These are phyloP conservation scores for Enteromius anoplus DNA, from an alignment of 2,797 vertebrate genomes.

Conservation along the genomic window DNA sequence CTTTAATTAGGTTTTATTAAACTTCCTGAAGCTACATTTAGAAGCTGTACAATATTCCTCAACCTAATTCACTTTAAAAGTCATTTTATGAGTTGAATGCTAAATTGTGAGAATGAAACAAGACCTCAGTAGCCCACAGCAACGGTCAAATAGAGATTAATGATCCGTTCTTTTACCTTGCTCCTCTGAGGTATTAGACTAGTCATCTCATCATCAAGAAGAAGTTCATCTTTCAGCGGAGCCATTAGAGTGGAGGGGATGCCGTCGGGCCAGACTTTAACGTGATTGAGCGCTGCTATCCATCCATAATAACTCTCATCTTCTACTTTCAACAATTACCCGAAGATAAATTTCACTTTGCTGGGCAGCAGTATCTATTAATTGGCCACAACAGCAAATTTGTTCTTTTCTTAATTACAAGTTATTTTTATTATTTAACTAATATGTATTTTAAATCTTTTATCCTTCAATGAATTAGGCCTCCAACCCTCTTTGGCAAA, in stretches of 20 bases:
- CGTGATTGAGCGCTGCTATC: not conserved
- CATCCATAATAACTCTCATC: not conserved
- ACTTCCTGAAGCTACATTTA: not conserved
- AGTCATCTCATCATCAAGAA: not conserved
- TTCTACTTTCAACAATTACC: slow-evolving; percentile 5
- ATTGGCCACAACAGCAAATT: not conserved
- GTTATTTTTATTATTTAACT: no score
- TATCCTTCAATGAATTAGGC: slow-evolving; percentile 69
- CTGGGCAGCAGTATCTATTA: not conserved
- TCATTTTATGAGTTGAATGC: not conserved
- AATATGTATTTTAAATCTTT: not conserved
- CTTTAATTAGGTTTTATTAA: not conserved
- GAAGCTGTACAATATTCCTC: not conserved
- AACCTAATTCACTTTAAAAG: not conserved
- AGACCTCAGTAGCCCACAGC: not conserved
- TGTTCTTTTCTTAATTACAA: not conserved
- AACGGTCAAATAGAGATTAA: slow-evolving; percentile 7
- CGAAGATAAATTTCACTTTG: not conserved
- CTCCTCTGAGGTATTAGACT: not conserved
- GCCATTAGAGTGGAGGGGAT: not conserved
- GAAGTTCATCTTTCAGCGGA: slow-evolving; percentile 1
- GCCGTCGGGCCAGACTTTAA: not conserved
- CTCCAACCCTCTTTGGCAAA: slow-evolving; percentile 86
- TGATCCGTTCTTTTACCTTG: not conserved
- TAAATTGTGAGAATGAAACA: not conserved